Evolutionary conservation across 2,797 vertebrate genomes (phyloP).

Genomic region (Gallirallus australis): DNA sequence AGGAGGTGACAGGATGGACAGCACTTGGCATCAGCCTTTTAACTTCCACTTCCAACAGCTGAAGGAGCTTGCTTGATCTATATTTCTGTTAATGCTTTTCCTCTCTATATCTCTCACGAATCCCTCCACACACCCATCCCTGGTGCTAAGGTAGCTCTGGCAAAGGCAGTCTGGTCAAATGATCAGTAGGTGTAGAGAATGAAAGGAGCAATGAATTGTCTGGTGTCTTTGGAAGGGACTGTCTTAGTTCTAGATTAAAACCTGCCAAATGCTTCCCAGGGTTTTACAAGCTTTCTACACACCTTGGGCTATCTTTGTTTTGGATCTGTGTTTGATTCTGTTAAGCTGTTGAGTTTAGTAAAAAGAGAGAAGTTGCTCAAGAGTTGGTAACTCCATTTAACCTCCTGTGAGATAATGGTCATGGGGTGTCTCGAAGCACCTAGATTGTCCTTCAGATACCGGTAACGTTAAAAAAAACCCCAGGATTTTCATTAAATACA

Average conservation of each 20-base stretch:
- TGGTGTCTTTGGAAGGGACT: slow-evolving; percentile 13
- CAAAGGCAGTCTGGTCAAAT: neutral
- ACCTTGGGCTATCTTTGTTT: slow-evolving; percentile 25
- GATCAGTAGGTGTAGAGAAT: neutral
- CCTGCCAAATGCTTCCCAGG: neutral
- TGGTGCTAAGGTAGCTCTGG: neutral
- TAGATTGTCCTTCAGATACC: slow-evolving; percentile 34
- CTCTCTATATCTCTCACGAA: neutral
- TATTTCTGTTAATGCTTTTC: neutral
- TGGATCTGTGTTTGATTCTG: slow-evolving; percentile 18
- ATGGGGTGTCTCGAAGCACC: neutral
- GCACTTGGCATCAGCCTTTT: neutral
- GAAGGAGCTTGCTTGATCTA: neutral
- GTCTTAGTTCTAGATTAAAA: slow-evolving; percentile 34
- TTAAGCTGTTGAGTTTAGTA: slow-evolving; percentile 18
- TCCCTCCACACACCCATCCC: neutral
- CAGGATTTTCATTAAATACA: slow-evolving; percentile 35
- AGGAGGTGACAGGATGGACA: neutral
- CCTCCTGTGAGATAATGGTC: slow-evolving; percentile 21
- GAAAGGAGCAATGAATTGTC: neutral
- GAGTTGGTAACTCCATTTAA: slow-evolving; percentile 47
- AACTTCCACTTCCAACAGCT: neutral
- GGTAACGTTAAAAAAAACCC: slow-evolving; percentile 1
- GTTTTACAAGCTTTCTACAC: neutral
- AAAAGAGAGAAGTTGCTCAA: slow-evolving; percentile 13